These are phyloP conservation scores for Molothrus ater DNA, from an alignment of 2,797 vertebrate species.

Conservation along the genomic window DNA sequence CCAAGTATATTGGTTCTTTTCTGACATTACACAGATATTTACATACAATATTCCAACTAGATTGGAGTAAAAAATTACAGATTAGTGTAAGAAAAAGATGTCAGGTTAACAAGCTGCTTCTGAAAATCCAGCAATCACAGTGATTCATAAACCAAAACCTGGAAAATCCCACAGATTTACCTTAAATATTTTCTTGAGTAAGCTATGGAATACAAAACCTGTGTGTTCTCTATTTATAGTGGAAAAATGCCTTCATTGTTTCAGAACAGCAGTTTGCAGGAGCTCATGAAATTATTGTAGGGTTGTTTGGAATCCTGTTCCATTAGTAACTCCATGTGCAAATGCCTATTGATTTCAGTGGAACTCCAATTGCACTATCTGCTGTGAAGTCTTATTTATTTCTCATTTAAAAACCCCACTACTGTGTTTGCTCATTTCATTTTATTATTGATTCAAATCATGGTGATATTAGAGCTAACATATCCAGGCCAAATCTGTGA, in stretches of 20 bases:
- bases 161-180: neutral
- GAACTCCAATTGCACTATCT: neutral
- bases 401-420: conserved; percentile 10
- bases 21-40: neutral
- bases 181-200: neutral
- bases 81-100: neutral
- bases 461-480: neutral
- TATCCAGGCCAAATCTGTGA: neutral
- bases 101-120: neutral
- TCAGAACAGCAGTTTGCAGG: neutral
- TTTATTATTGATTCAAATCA: neutral
- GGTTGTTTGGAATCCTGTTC: conserved; percentile 22
- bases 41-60: neutral
- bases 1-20: neutral
- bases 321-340: neutral
- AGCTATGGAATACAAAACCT: neutral
- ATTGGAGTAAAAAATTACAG: neutral
- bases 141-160: neutral
- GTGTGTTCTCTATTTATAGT: neutral
- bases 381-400: conserved; percentile 3
- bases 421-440: neutral
- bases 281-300: neutral
- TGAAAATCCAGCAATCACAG: neutral
- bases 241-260: neutral
- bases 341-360: conserved; percentile 28